Percentiles rank a stretch among this genome's conserved stretches.
Conservation (phyloP, 1,140 invertebrate genomes). For the Drosophila orena region DNA sequence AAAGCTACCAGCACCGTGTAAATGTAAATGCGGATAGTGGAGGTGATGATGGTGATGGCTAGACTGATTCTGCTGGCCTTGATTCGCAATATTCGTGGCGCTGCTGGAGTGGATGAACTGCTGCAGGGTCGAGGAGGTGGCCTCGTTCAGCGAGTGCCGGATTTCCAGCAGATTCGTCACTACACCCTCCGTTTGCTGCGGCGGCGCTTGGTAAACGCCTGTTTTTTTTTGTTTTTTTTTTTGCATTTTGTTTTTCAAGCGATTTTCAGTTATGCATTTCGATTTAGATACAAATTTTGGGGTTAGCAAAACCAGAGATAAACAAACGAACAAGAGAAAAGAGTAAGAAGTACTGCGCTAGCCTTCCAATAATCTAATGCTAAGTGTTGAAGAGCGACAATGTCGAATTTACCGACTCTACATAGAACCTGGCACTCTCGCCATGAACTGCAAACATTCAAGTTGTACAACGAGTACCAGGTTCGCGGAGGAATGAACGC, state of each 20-base stretch:
- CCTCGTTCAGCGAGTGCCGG: constrained; percentile 78
- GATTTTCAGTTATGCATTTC: constrained; percentile 10
- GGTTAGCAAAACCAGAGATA: constrained; percentile 52
- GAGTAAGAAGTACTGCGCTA: constrained; percentile 34
- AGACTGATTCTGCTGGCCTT: constrained; percentile 30
- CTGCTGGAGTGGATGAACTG: constrained; percentile 76
- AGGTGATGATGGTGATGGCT: constrained; percentile 62
- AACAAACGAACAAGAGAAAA: constrained; percentile 39
- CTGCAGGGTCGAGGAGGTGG: constrained; percentile 72
- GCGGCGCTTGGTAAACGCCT: constrained; percentile 76
- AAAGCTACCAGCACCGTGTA: constrained; percentile 78
- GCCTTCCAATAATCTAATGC: constrained; percentile 35
- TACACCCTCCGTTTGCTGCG: constrained; percentile 61
- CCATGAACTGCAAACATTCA: not conserved
- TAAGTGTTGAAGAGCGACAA: constrained; percentile 1
- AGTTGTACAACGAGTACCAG: constrained; percentile 3
- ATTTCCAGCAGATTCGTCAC: constrained; percentile 81
- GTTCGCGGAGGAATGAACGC: not conserved
- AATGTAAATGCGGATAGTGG: constrained; percentile 77
- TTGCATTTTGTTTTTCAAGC: not conserved
- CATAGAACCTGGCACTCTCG: constrained; percentile 5
- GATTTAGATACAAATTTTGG: constrained; percentile 28
- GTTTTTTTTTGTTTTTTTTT: not conserved
- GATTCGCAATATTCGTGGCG: constrained; percentile 57
- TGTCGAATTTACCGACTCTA: constrained; percentile 8